Base-by-base conservation (phyloP, 2,888 invertebrate genomes). In the Tinea trinotella region DNA sequence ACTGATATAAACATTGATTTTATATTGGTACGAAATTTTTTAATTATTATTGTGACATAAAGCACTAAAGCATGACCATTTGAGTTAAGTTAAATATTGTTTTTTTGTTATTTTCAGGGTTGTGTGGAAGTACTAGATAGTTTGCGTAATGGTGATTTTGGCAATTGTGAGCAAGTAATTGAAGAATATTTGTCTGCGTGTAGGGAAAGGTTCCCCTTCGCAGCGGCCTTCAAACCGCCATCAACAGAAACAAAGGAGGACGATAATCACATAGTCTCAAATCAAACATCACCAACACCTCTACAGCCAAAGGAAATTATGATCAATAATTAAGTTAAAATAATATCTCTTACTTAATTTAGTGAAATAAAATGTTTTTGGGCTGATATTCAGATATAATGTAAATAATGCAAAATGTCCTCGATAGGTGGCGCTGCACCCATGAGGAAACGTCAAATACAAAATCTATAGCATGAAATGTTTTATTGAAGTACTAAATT, bases 61-160 rank as follows among this genome's bases (percentile, higher is more conserved):
- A n/a, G n/a, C n/a, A n/a, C n/a, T n/a, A n/a, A n/a, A n/a, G n/a
- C n/a, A n/a, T n/a, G n/a, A n/a, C n/a, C n/a, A n/a, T n/a, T n/a
- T n/a, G n/a, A n/a, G 22, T 7, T 22, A 7, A 22, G 22, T 22
- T 35, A 44, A 15, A 30, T 48, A 19, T 6, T n/a, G n/a, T n/a
- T n/a, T n/a, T n/a, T n/a, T n/a, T n/a, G n/a, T n/a, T n/a, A 40
- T 13, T 77, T 88, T n/a, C 83, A 95, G 92, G 92, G 90, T 66
- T 96, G 96, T 82, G 90, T 91, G 60, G 91, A 92, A 63, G 92
- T 96, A 56, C 86, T 95, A 62, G 91, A 92, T 60, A 90, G 93
- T 59, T 87, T 97, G 65, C 88, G 89, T 61, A 90, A 89, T 60
- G 95, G 95, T 54, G 92, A 93, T 63, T 93, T 97, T 72, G 96